Conservation (phyloP, 2,113 vertebrate genomes). For the Paradoxurus hermaphroditus region DNA sequence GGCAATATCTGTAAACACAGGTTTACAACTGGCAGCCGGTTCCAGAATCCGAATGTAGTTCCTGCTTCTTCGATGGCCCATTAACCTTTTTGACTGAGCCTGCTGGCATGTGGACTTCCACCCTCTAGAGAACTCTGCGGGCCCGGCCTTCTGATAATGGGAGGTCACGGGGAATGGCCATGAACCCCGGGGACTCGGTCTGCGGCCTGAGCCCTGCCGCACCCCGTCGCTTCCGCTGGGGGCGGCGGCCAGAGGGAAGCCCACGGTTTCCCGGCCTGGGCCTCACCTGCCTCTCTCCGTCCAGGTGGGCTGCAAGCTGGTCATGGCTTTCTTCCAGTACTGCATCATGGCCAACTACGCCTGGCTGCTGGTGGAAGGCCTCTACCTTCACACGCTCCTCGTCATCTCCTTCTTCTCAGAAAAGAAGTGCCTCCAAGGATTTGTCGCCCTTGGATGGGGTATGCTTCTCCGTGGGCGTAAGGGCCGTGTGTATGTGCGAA, state of each 20-base stretch:
- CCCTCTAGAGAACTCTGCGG: not conserved
- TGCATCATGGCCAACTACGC: slow-evolving; percentile 96
- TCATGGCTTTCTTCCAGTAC: slow-evolving; percentile 94
- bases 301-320: slow-evolving; percentile 92
- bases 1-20: not conserved
- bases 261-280: not conserved
- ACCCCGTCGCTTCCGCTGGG: not conserved
- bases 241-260: not conserved
- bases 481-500: not conserved
- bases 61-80: not conserved
- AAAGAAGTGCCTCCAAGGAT: slow-evolving; percentile 89
- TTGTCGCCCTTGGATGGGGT: slow-evolving; percentile 95
- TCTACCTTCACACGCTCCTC: slow-evolving; percentile 94
- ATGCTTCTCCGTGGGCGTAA: slow-evolving; percentile 68
- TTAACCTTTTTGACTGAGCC: not conserved
- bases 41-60: not conserved
- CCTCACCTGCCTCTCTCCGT: slow-evolving; percentile 71
- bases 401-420: slow-evolving; percentile 92
- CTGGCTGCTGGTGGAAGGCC: slow-evolving; percentile 95
- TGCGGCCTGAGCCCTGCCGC: not conserved
- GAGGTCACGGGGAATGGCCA: not conserved
- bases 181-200: not conserved
- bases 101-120: not conserved
- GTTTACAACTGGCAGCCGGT: not conserved
- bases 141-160: not conserved